Percentiles rank a stretch among this genome's conserved stretches.
phyloP scores from a whole-genome alignment of 23 tunicate species.

The Halocynthia roretzi region DNA sequence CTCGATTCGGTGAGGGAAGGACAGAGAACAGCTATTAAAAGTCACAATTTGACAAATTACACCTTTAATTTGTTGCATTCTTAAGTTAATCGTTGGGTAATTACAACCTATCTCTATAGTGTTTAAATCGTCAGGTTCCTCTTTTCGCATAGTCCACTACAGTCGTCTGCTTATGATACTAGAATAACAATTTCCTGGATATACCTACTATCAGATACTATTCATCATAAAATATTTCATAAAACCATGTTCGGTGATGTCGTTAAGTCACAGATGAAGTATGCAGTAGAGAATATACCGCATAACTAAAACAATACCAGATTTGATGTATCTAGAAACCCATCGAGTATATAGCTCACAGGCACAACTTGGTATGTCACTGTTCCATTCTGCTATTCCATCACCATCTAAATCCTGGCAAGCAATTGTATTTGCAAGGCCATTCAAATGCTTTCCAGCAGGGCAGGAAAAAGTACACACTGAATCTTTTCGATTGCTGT shows the following conservation, averaged over 20 bases:
- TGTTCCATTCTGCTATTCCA: conserved; percentile 15
- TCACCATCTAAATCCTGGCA: conserved; percentile 21
- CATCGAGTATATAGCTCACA: not conserved
- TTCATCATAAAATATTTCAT: not conserved
- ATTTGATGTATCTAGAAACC: too few relatives aligned
- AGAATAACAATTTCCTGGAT: not conserved
- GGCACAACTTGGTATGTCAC: conserved; percentile 3
- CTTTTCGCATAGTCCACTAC: not conserved
- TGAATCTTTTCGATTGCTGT: not conserved
- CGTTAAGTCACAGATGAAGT: too few relatives aligned
- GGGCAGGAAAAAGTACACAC: conserved; percentile 20
- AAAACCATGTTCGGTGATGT: not conserved
- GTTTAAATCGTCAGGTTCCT: not conserved
- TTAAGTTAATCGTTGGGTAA: not conserved
- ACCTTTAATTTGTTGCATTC: not conserved
- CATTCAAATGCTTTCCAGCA: conserved; percentile 14
- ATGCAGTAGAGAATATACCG: too few relatives aligned
- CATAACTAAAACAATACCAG: not conserved
- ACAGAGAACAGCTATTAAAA: not conserved
- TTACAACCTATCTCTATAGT: not conserved
- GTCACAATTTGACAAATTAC: not conserved
- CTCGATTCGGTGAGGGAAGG: not conserved
- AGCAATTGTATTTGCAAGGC: not conserved
- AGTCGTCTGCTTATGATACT: not conserved
- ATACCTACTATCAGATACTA: not conserved